phyloP scores from a whole-genome alignment of 2,888 invertebrate genomes.

The Tenthredo mesomela region DNA sequence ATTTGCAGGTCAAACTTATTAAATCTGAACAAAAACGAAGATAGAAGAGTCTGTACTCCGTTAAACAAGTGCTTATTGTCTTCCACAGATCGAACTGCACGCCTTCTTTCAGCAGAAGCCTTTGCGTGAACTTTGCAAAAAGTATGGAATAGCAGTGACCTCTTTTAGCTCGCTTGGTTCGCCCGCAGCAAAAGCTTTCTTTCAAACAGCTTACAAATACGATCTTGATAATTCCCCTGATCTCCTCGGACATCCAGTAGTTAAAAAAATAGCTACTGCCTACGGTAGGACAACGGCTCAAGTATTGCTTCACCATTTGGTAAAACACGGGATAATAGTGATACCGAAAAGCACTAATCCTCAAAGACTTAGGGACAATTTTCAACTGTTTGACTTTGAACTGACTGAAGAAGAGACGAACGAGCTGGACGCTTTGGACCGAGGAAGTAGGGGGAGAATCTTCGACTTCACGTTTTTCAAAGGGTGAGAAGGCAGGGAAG shows the following conservation, averaged over 20 bases:
- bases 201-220: constrained; percentile 82
- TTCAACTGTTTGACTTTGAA: constrained; percentile 84
- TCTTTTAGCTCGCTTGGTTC: constrained; percentile 89
- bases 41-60: constrained; percentile 22
- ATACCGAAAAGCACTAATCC: constrained; percentile 90
- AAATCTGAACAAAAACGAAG: constrained; percentile 13
- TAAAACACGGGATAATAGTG: constrained; percentile 84
- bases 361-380: constrained; percentile 85
- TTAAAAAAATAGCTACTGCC: constrained; percentile 81
- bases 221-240: constrained; percentile 82
- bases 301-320: constrained; percentile 85
- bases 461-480: constrained; percentile 82
- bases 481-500: constrained; percentile 62
- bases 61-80: background rate
- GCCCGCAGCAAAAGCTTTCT: constrained; percentile 84
- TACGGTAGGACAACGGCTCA: constrained; percentile 85
- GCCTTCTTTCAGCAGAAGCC: constrained; percentile 87
- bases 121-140: constrained; percentile 82
- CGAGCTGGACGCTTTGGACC: constrained; percentile 81
- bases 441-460: constrained; percentile 83
- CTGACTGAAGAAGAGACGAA: constrained; percentile 80
- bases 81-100: constrained; percentile 84
- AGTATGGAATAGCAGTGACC: constrained; percentile 83
- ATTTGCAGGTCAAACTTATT: constrained; percentile 80
- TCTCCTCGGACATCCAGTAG: constrained; percentile 82